Percentiles rank a stretch among this genome's conserved stretches.
phyloP scores from a whole-genome alignment of 2,888 invertebrate species.

The Exephanes ischioxanthus region DNA sequence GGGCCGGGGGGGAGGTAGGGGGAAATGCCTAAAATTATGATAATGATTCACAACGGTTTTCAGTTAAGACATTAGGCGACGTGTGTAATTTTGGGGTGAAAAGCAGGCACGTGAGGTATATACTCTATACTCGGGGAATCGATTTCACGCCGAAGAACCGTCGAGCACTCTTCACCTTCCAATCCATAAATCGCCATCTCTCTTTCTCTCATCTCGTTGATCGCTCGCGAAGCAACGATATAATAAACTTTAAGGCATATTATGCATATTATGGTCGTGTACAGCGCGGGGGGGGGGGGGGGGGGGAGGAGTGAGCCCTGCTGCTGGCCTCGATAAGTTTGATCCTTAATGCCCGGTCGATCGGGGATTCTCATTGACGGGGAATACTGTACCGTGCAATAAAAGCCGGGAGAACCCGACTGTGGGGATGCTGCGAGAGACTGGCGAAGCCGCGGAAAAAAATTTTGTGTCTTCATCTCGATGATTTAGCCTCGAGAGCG shows the following conservation, averaged over 20 bases:
- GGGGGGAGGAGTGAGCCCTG: neutral
- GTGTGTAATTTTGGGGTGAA: slow-evolving; percentile 82
- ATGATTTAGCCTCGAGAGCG: slow-evolving; percentile 28
- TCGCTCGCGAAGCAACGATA: slow-evolving; percentile 70
- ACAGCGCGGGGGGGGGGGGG: neutral
- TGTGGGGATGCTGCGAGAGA: neutral
- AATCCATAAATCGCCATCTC: slow-evolving; percentile 64
- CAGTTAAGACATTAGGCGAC: slow-evolving; percentile 85
- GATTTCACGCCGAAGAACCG: slow-evolving; percentile 66
- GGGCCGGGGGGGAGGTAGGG: slow-evolving; percentile 60
- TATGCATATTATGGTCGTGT: slow-evolving; percentile 78
- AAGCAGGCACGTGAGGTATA: slow-evolving; percentile 79
- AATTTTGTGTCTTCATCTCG: slow-evolving; percentile 25
- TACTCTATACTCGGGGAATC: slow-evolving; percentile 71
- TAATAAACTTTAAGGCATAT: slow-evolving; percentile 82
- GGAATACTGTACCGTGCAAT: slow-evolving; percentile 39
- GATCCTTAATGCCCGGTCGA: slow-evolving; percentile 52
- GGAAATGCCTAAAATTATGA: slow-evolving; percentile 84
- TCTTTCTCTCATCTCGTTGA: slow-evolving; percentile 33
- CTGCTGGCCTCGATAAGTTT: slow-evolving; percentile 60
- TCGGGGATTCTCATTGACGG: slow-evolving; percentile 59
- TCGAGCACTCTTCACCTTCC: slow-evolving; percentile 31
- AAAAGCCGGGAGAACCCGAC: neutral
- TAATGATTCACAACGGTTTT: slow-evolving; percentile 83
- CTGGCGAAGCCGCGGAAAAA: neutral